Percentiles rank a stretch among this genome's conserved stretches.
Evolutionary conservation across 2,888 invertebrate genomes (phyloP).

Genomic region (Tromatobia lineatoria): DNA sequence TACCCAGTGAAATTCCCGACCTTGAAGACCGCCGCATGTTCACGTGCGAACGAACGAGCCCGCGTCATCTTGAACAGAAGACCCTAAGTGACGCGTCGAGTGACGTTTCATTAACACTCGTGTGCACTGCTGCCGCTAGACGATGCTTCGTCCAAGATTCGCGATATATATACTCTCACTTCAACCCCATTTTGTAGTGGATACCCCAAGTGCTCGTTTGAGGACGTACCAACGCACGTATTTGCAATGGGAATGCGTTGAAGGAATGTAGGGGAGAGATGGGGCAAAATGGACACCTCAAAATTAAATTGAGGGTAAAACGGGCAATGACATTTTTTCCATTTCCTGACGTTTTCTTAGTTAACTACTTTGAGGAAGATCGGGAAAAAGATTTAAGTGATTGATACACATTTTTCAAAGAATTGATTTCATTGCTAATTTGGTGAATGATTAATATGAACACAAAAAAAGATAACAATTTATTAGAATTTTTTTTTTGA

Average conservation of each 20-base stretch:
- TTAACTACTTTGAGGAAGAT: no score
- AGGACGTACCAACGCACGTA: slow-evolving; percentile 27
- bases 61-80: slow-evolving; percentile 70
- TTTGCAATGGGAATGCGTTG: slow-evolving; percentile 4
- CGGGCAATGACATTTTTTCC: no score
- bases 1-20: slow-evolving; percentile 53
- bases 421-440: no score
- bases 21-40: slow-evolving; percentile 63
- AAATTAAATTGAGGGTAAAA: no score
- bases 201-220: slow-evolving; percentile 28
- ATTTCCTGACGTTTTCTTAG: no score
- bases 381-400: no score
- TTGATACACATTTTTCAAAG: no score
- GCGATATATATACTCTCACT: slow-evolving; percentile 22
- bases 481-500: no score
- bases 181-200: slow-evolving; percentile 32
- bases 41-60: slow-evolving; percentile 45
- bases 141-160: slow-evolving; percentile 33
- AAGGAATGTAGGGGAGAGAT: slow-evolving; percentile 6
- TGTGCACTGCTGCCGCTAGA: slow-evolving; percentile 30
- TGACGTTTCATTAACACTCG: slow-evolving; percentile 80
- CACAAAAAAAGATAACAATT: no score
- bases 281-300: no score
- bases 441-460: no score
- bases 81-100: slow-evolving; percentile 79